A percentile compares a stretch with the other conserved stretches of the same genome.
These are phyloP conservation scores for Pelecanoides urinatrix DNA, from an alignment of 2,113 vertebrate species.

Conservation along the genomic window DNA sequence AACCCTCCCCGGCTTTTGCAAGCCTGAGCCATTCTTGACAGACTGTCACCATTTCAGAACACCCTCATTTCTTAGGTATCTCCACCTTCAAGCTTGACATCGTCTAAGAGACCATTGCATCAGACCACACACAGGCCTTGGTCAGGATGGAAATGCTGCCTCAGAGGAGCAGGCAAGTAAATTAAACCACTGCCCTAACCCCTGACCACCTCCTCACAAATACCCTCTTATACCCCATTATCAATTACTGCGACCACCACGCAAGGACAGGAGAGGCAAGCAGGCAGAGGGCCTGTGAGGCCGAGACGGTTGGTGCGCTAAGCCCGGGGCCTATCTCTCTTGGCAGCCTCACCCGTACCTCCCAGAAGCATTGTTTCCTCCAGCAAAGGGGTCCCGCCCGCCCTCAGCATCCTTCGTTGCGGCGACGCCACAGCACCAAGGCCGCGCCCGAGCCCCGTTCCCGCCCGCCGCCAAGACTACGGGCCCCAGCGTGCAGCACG, in stretches of 20 bases:
- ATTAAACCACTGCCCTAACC: neutral
- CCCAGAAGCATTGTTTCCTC: neutral
- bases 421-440: rapidly evolving
- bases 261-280: rapidly evolving
- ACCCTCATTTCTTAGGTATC: rapidly evolving
- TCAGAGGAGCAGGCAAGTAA: rapidly evolving
- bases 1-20: neutral
- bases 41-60: too few relatives aligned
- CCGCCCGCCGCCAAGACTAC: neutral
- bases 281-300: rapidly evolving
- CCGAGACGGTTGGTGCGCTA: rapidly evolving
- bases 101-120: rapidly evolving
- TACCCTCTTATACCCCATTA: rapidly evolving
- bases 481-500: neutral
- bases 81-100: too few relatives aligned
- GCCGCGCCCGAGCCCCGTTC: rapidly evolving
- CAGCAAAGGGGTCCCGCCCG: rapidly evolving
- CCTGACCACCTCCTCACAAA: rapidly evolving
- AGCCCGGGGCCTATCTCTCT: rapidly evolving
- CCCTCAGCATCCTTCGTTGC: rapidly evolving
- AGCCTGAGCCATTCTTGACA: neutral
- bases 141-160: rapidly evolving
- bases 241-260: too few relatives aligned
- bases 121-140: rapidly evolving
- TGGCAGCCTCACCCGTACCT: rapidly evolving